Base-by-base conservation (phyloP, 2,113 vertebrate genomes). In the Amia ocellicauda region DNA sequence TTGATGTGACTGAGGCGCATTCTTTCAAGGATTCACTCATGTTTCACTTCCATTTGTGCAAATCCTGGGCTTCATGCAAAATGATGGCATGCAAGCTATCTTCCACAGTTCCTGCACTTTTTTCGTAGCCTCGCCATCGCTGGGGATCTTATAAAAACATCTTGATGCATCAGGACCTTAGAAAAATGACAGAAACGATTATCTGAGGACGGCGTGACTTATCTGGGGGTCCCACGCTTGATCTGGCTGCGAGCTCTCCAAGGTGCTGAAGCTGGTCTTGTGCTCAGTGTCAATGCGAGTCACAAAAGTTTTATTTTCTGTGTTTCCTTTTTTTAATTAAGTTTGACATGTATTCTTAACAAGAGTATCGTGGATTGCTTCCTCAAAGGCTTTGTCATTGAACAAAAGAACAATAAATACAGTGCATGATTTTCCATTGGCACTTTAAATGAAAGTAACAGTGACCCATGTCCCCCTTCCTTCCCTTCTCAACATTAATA, bases 1-100 rank as follows among this genome's bases (percentile, higher is more conserved):
- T 27, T 50, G 56, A 36, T 8, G 70, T 45, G 73, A 80, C 60
- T 59, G 63, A 63, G 69, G 58, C 1, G 72, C 75, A 11, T 42
- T 10, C 63, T 60, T 71, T 68, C 51, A 19, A 50, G 62, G 57
- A 51, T 56, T 64, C 14, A 8, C 66, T 69, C 66, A 56, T 56
- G 63, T 40, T 57, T 28, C 60, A 31, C 7, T 28, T 43, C 27
- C 42, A 40, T 67, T 53, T 64, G 7, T 23, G 64, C 51, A 7
- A 20, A 22, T 66, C 58, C 26, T 58, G 51, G 55, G 8, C n/a
- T 40, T 52, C 65, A 61, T 11, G 58, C n/a, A 14, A 67, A 63
- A 57, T 43, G 47, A 73, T 67, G 4, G 42, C 63, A 47, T 29
- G 19, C 23, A 57, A 17, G 27, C 13, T n/a, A 23, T 67, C 22